Conservation (phyloP, 2,797 vertebrate species). For the Alosa sapidissima region DNA sequence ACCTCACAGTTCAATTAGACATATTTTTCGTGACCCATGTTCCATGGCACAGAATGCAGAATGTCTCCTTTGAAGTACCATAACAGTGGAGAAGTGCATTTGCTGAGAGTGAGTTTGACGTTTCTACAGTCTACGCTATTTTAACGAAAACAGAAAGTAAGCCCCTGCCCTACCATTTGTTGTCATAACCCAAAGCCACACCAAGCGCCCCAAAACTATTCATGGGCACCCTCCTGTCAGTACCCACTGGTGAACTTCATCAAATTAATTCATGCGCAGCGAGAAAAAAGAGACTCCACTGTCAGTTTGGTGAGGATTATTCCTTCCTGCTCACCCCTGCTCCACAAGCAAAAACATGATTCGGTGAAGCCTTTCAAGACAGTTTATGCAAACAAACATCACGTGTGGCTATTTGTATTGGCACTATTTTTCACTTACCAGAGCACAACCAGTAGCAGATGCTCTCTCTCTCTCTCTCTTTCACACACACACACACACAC, state of each 20-base stretch:
- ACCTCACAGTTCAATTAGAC: conserved; percentile 57
- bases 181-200: conserved; percentile 23
- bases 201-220: not conserved
- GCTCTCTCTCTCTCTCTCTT: conserved; percentile 66
- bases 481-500: not conserved
- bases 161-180: conserved; percentile 44
- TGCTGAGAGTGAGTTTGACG: conserved; percentile 50
- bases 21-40: conserved; percentile 53
- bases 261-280: conserved; percentile 16
- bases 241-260: conserved; percentile 24
- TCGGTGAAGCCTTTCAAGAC: conserved; percentile 93
- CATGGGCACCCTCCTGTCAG: conserved; percentile 23
- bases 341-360: conserved; percentile 83
- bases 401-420: conserved; percentile 94
- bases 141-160: conserved; percentile 53
- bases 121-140: conserved; percentile 67
- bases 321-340: conserved; percentile 70
- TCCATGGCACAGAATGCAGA: conserved; percentile 42
- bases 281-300: conserved; percentile 42
- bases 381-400: conserved; percentile 98
- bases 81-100: conserved; percentile 48
- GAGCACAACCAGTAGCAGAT: conserved; percentile 91
- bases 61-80: conserved; percentile 49
- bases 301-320: conserved; percentile 71
- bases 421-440: conserved; percentile 88